Evolutionary conservation across 2,113 vertebrate species (phyloP).

Genomic region (Ahaetulla prasina): DNA sequence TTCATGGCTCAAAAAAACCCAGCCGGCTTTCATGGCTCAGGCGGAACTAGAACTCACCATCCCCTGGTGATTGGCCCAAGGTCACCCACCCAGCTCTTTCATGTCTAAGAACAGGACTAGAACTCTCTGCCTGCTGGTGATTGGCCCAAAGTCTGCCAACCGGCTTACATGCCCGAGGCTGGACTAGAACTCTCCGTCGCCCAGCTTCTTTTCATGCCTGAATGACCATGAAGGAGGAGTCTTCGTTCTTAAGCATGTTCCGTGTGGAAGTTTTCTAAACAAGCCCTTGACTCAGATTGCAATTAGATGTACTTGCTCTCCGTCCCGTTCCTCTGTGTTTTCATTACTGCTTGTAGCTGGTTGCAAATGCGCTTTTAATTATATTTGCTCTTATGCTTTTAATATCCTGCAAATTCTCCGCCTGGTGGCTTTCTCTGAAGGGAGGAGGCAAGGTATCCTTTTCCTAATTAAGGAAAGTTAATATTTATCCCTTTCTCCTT

Average conservation of each 20-base stretch:
- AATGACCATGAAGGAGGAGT: neutral
- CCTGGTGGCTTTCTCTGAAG: neutral
- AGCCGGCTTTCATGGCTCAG: accelerated
- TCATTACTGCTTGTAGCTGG: neutral
- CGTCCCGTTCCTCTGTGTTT: neutral
- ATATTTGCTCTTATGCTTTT: neutral
- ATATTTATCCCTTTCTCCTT: neutral
- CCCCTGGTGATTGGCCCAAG: too few species aligned
- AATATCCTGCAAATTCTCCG: neutral
- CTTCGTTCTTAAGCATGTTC: accelerated
- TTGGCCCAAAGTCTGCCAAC: too few species aligned
- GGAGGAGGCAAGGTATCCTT: neutral
- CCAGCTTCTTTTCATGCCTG: neutral
- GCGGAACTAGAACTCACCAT: too few species aligned
- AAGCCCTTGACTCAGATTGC: neutral
- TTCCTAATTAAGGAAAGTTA: neutral
- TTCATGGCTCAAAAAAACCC: too few species aligned
- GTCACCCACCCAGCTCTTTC: too few species aligned
- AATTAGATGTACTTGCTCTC: neutral
- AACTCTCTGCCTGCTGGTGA: too few species aligned
- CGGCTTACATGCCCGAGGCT: too few species aligned
- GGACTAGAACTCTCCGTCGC: too few species aligned
- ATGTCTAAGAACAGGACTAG: too few species aligned
- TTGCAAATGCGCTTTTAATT: neutral
- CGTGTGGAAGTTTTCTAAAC: neutral